Conservation (phyloP, 2,797 vertebrate genomes). For the Telmatherina bonti region DNA sequence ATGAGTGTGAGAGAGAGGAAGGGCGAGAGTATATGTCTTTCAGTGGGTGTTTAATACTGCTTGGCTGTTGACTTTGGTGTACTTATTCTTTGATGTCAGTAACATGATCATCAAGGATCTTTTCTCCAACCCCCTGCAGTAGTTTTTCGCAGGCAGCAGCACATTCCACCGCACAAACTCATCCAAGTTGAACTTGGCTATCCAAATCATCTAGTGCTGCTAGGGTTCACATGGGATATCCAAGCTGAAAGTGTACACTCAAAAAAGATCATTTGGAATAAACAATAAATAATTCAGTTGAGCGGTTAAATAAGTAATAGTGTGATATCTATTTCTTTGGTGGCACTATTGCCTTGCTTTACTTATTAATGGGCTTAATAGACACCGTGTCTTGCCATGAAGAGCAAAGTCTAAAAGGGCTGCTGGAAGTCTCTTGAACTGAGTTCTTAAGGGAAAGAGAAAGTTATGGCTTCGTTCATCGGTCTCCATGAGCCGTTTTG, state of each 20-base stretch:
- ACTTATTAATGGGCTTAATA: constrained; percentile 82
- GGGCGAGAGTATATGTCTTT: constrained; percentile 64
- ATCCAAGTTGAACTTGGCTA: constrained; percentile 73
- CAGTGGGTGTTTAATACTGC: constrained; percentile 71
- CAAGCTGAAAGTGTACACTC: constrained; percentile 75
- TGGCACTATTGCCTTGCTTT: constrained; percentile 80
- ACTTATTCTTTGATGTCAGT: constrained; percentile 80
- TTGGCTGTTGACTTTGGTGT: constrained; percentile 78
- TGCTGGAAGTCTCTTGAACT: constrained; percentile 62
- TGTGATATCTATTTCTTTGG: constrained; percentile 83
- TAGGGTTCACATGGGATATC: constrained; percentile 73
- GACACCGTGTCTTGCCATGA: constrained; percentile 74
- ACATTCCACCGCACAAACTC: constrained; percentile 61
- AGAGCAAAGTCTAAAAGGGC: constrained; percentile 63
- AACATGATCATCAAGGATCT: constrained; percentile 79
- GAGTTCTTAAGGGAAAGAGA: constrained; percentile 63
- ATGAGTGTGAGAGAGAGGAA: constrained; percentile 65
- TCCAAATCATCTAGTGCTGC: constrained; percentile 65
- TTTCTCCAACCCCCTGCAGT: constrained; percentile 65
- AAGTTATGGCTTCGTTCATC: constrained; percentile 68
- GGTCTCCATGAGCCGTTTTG: constrained; percentile 44
- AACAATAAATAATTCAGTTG: constrained; percentile 84
- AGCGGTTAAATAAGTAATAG: constrained; percentile 83
- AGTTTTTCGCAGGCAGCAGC: constrained; percentile 62
- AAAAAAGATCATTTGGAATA: constrained; percentile 83